Base-by-base conservation (phyloP, 1,140 invertebrate species). In the Chelonus insularis region DNA sequence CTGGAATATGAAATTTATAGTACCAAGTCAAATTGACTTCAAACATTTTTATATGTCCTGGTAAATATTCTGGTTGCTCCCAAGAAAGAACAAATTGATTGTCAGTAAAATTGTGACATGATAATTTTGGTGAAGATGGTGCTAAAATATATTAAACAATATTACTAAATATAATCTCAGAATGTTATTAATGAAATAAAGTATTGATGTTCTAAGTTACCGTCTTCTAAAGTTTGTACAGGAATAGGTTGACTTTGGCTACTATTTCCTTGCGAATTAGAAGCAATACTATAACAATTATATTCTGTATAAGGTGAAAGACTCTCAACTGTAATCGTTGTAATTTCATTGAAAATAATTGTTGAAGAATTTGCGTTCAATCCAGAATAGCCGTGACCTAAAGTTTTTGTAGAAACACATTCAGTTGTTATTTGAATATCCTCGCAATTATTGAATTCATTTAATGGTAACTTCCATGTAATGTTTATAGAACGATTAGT, bases 241-340 rank as follows among this genome's bases (percentile, higher is more conserved):
- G 21, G 43, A 14, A 69, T 18, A 8, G 18, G 8, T 1, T 36
- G 5, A 18, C 75, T 76, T 8, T 12, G 37, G 12, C 45, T 23
- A 58, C 72, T 76, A 5, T 54, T 8, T 11, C 67, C 70, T 16
- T 41, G 67, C 11, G 32, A 54, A 50, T 69, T 74, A 39, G 41
- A 2, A 14, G 51, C 58, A 5, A 55, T 47, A 20, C 63, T 67
- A 11, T 41, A 50, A 45, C 76, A 78, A 21, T 29, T 36, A n/a
- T 77, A 78, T 14, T 18, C 50, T 14, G 75, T 76, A 20, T 60
- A 72, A 8, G 76, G 71, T 56, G 65, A 72, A 4, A 78, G 21
- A 50, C 60, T 18, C 0, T 54, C 8, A 4, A 76, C 47, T 6
- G 50, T 64, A 4, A 61, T 25, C 14, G 62, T 63, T 5, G 67